Base-by-base conservation (phyloP, 2,888 invertebrate species). In the Lamproptera curius region DNA sequence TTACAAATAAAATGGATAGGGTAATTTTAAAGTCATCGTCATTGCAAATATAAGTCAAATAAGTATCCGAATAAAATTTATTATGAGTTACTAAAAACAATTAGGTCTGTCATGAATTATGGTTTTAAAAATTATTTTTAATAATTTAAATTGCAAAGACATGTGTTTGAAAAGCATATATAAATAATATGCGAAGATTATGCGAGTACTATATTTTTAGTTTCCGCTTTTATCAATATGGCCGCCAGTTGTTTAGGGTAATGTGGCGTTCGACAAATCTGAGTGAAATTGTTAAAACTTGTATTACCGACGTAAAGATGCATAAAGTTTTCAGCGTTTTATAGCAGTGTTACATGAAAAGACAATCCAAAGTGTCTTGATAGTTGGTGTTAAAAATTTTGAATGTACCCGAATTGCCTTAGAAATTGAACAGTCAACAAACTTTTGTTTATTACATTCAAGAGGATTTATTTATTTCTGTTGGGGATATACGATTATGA, bases 211-310 rank as follows among this genome's bases (percentile, higher is more conserved):
- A 65, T 70, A 63, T 62, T 69, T 60, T 57, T 65, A 65, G 63
- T 74, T 80, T 84, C 82, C 73, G 80, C 72, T 79, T 78, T 78
- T 73, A 79, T 76, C 82, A 87, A 87, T 82, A 88, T 88, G 87
- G 88, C 88, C 79, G 85, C 85, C 83, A 83, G 84, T 87, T 84
- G 85, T 86, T 87, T 85, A 82, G 85, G 84, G 86, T 87, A 87
- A 87, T 87, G 87, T 86, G 87, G 87, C 86, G 86, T 87, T 85
- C 77, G 77, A 83, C 77, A 77, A 83, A 83, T 81, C 77, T 70
- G 76, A 79, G 82, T 85, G 85, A 86, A 85, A 83, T 83, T 84
- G 70, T 75, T 78, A 73, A 69, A 80, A 81, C 80, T 82, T 76
- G 78, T 78, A 68, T 70, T 76, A 77, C 77, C 80, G 76, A 78